Evolutionary conservation across 2,888 invertebrate genomes (phyloP).

Genomic region (Ischnus inquisitorius): DNA sequence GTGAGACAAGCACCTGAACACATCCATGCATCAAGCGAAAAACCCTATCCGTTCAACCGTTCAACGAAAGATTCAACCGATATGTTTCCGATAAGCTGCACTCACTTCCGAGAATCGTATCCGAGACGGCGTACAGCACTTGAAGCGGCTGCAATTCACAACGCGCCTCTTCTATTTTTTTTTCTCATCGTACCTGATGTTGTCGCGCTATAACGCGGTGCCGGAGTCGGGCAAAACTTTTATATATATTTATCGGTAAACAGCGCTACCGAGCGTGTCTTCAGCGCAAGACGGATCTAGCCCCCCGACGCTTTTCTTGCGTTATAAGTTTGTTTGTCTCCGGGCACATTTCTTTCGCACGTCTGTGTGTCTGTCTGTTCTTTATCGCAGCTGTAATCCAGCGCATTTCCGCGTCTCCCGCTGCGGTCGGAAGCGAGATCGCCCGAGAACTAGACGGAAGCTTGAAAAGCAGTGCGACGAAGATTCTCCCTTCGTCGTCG

Average conservation of each 20-base stretch:
- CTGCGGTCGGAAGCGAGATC: conserved; percentile 4
- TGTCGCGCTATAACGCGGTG: background rate
- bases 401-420: background rate
- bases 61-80: background rate
- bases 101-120: conserved; percentile 5
- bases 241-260: conserved; percentile 35
- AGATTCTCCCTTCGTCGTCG: conserved; percentile 4
- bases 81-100: background rate
- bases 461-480: background rate
- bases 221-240: background rate
- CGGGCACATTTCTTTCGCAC: conserved; percentile 37
- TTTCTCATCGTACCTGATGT: background rate
- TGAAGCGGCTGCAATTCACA: background rate
- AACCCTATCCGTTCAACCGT: too few relatives aligned
- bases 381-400: background rate
- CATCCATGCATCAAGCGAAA: too few relatives aligned
- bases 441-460: conserved; percentile 15
- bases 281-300: background rate
- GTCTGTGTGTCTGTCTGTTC: background rate
- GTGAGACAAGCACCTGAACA: too few relatives aligned
- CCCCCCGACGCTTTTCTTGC: conserved; percentile 18
- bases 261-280: background rate
- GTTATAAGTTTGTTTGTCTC: conserved; percentile 57
- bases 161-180: conserved; percentile 7
- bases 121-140: background rate